phyloP scores from a whole-genome alignment of 2,888 invertebrate species.

The Pterobdella sp. region DNA sequence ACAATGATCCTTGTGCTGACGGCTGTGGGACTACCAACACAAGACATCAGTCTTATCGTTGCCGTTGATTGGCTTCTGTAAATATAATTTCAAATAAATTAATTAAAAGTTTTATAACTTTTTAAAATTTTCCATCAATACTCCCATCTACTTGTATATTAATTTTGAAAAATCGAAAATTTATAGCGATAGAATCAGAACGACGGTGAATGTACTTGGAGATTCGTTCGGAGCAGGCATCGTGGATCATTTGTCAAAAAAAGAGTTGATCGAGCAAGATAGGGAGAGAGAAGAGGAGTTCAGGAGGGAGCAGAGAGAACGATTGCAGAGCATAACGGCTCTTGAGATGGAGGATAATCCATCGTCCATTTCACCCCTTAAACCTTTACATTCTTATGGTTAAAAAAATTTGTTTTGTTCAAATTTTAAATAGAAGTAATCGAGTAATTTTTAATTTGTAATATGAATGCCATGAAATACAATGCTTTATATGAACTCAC shows the following conservation, averaged over 20 bases:
- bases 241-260: conserved; percentile 54
- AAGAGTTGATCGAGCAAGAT: conserved; percentile 50
- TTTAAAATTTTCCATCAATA: background rate
- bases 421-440: no score
- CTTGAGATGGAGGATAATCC: conserved; percentile 20
- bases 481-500: no score
- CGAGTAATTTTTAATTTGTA: no score
- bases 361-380: no score
- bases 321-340: conserved; percentile 27
- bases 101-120: no score
- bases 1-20: conserved; percentile 63
- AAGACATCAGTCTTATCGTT: conserved; percentile 61
- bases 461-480: no score
- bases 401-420: no score
- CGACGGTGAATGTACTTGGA: conserved; percentile 57
- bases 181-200: conserved; percentile 56
- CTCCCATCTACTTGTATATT: background rate
- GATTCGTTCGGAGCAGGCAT: conserved; percentile 58
- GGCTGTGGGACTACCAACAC: conserved; percentile 60
- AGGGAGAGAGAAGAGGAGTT: conserved; percentile 51
- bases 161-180: background rate
- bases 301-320: conserved; percentile 27
- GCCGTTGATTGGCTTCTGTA: conserved; percentile 65
- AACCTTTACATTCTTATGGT: no score
- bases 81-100: conserved; percentile 41